Conservation (phyloP, 2,888 invertebrate genomes). For the Drosophila sordidula region DNA sequence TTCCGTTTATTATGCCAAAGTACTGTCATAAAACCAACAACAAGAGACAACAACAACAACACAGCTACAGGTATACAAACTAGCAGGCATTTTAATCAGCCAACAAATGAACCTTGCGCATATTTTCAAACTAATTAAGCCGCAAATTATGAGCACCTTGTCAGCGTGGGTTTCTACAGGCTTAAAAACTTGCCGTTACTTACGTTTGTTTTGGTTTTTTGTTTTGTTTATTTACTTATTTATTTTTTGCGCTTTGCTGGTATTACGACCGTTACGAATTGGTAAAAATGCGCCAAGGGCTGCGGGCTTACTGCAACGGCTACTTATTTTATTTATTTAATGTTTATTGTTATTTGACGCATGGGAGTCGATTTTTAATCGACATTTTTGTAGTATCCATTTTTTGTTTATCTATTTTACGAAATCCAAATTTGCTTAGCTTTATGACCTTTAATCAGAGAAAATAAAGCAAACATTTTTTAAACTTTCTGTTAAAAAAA, state of each 20-base stretch:
- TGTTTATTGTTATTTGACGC: not conserved
- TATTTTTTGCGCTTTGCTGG: not conserved
- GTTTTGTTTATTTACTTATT: not conserved
- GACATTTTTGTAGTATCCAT: too few relatives aligned
- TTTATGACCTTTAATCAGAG: too few relatives aligned
- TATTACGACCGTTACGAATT: constrained; percentile 3
- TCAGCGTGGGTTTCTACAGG: constrained; percentile 46
- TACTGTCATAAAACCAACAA: constrained; percentile 32
- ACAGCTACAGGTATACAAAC: constrained; percentile 19
- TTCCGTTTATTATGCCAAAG: constrained; percentile 40
- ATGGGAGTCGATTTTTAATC: too few relatives aligned
- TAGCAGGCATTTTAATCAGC: constrained; percentile 47
- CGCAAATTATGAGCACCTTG: constrained; percentile 67
- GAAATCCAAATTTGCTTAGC: too few relatives aligned
- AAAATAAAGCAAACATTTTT: too few relatives aligned
- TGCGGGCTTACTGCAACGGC: constrained; percentile 13
- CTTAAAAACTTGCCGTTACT: constrained; percentile 28
- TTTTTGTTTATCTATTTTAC: too few relatives aligned
- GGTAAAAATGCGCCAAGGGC: constrained; percentile 13
- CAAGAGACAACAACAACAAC: constrained; percentile 1
- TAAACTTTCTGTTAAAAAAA: too few relatives aligned
- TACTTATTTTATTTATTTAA: not conserved
- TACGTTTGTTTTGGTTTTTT: not conserved
- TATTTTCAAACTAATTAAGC: constrained; percentile 71
- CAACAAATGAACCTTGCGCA: constrained; percentile 54